A percentile compares a stretch with the other conserved stretches of the same genome.
phyloP scores from a whole-genome alignment of 2,888 invertebrate genomes.

The Syrphus vitripennis region DNA sequence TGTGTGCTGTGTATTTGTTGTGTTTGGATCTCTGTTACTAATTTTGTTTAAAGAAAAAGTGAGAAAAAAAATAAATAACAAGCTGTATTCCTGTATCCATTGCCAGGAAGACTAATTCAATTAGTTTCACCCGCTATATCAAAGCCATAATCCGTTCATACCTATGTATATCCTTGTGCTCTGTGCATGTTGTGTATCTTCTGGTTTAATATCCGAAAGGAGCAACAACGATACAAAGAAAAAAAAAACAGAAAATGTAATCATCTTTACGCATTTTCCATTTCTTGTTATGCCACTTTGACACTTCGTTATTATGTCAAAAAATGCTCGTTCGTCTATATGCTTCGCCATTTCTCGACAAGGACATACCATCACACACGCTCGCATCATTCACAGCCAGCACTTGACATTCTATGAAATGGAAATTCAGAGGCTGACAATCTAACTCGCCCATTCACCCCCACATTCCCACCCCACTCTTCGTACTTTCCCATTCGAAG shows the following conservation, averaged over 20 bases:
- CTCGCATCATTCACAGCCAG: conserved; percentile 43
- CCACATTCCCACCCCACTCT: neutral
- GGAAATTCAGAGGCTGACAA: conserved; percentile 45
- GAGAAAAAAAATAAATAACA: neutral
- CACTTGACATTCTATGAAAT: conserved; percentile 24
- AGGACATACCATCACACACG: conserved; percentile 34
- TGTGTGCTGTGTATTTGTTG: neutral
- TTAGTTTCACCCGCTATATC: conserved; percentile 40
- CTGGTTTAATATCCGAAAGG: neutral
- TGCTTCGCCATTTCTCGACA: conserved; percentile 3
- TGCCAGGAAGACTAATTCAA: conserved; percentile 51
- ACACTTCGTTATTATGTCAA: conserved; percentile 65
- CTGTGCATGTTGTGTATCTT: neutral
- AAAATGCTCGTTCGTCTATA: conserved; percentile 26
- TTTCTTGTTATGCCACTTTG: conserved; percentile 57
- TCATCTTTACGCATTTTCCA: conserved; percentile 56
- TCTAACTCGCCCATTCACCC: conserved; percentile 13
- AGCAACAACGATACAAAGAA: neutral
- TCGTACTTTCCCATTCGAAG: neutral
- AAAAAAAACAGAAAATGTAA: conserved; percentile 29
- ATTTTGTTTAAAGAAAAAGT: conserved; percentile 60
- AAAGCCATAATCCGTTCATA: neutral
- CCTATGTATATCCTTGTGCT: neutral
- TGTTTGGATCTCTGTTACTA: conserved; percentile 2
- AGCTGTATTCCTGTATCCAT: neutral